A percentile compares a stretch with the other conserved stretches of the same genome.
Evolutionary conservation across 1,140 invertebrate genomes (phyloP).

Genomic region (Subanguina moxae): DNA sequence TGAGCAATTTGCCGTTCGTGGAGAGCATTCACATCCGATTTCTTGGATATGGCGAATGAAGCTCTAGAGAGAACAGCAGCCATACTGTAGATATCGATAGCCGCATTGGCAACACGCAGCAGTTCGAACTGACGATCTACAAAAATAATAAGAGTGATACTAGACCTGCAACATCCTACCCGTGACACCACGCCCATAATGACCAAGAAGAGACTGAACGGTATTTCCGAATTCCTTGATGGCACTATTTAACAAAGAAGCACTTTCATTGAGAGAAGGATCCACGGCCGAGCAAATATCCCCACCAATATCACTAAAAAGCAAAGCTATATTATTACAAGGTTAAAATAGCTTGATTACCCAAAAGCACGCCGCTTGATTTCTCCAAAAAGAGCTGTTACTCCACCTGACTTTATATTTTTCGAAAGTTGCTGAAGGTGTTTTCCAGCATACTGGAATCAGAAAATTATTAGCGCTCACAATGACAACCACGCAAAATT

Average conservation of each 20-base stretch:
- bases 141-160: neutral
- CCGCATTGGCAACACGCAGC: constrained; percentile 71
- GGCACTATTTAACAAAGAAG: constrained; percentile 63
- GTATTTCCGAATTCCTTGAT: constrained; percentile 77
- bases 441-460: constrained; percentile 47
- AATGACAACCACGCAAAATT: no score
- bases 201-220: constrained; percentile 78
- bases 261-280: constrained; percentile 40
- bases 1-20: constrained; percentile 75
- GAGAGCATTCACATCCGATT: constrained; percentile 67
- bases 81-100: constrained; percentile 75
- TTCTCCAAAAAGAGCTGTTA: constrained; percentile 47
- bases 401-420: constrained; percentile 40
- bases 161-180: constrained; percentile 49
- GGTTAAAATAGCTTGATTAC: no score
- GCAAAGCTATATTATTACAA: no score
- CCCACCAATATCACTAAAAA: constrained; percentile 36
- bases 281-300: constrained; percentile 43
- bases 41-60: constrained; percentile 69
- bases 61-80: constrained; percentile 74
- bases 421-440: constrained; percentile 54
- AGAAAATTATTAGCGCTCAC: no score
- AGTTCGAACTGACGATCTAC: constrained; percentile 77
- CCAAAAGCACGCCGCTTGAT: constrained; percentile 41
- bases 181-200: constrained; percentile 78